These are phyloP conservation scores for Didymodactylos carnosus DNA, from an alignment of 2,888 invertebrate genomes.

Conservation along the genomic window DNA sequence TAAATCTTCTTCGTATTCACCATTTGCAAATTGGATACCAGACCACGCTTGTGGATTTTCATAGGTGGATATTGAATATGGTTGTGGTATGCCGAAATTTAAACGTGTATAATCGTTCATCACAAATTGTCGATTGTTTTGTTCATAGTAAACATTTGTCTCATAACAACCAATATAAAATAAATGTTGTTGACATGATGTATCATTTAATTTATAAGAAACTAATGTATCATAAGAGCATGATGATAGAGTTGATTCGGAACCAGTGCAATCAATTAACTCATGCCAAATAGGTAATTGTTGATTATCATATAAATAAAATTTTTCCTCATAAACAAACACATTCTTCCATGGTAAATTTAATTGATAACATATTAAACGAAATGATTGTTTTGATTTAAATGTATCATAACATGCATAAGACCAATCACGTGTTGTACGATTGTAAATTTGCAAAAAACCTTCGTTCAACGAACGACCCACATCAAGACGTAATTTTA, in stretches of 20 bases:
- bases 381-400: conserved; percentile 44
- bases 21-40: conserved; percentile 70
- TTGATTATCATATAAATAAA: conserved; percentile 1
- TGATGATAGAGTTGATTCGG: neutral
- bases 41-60: conserved; percentile 63
- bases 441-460: conserved; percentile 80
- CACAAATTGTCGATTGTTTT: no score
- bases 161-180: conserved; percentile 3
- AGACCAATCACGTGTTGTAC: conserved; percentile 75
- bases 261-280: conserved; percentile 6
- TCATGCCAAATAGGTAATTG: conserved; percentile 10
- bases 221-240: conserved; percentile 4
- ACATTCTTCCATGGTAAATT: conserved; percentile 41
- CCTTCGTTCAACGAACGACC: conserved; percentile 56
- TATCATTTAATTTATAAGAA: neutral
- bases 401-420: conserved; percentile 85
- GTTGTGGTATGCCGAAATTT: no score
- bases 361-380: conserved; percentile 72
- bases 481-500: conserved; percentile 47
- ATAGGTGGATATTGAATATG: conserved; percentile 36
- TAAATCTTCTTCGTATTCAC: conserved; percentile 50
- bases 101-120: no score
- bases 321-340: neutral
- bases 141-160: neutral
- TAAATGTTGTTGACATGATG: neutral